Evolutionary conservation across 2,888 invertebrate genomes (phyloP).

Genomic region (Melanotus villosus): DNA sequence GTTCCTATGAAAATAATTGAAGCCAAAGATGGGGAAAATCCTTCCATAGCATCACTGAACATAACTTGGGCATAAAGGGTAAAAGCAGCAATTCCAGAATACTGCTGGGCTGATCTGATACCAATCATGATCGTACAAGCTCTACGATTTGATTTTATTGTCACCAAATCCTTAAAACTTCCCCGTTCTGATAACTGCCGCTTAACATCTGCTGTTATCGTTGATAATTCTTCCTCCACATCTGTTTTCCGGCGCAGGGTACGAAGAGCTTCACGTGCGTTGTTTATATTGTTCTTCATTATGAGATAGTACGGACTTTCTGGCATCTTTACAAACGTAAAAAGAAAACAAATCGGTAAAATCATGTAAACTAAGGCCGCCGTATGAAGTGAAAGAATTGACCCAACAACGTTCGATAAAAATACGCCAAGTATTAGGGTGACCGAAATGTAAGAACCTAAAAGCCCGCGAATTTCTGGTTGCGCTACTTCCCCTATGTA

Average conservation of each 20-base stretch:
- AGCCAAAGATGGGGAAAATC: slow-evolving; percentile 55
- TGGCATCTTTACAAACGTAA: slow-evolving; percentile 66
- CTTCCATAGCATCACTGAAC: slow-evolving; percentile 58
- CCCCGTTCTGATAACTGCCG: slow-evolving; percentile 59
- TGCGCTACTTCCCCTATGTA: slow-evolving; percentile 60
- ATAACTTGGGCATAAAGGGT: slow-evolving; percentile 57
- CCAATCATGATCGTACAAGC: slow-evolving; percentile 57
- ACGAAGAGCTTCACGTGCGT: slow-evolving; percentile 55
- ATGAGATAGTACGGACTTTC: slow-evolving; percentile 68
- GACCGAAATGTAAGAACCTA: slow-evolving; percentile 57
- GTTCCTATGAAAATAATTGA: slow-evolving; percentile 57
- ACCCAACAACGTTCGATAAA: slow-evolving; percentile 70
- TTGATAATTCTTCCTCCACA: slow-evolving; percentile 54
- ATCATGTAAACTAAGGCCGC: slow-evolving; percentile 72
- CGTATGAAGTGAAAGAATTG: slow-evolving; percentile 69
- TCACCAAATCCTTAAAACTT: slow-evolving; percentile 57
- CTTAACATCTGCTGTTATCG: slow-evolving; percentile 56
- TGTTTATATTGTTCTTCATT: slow-evolving; percentile 54
- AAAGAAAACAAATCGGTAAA: slow-evolving; percentile 72
- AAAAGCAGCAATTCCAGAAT: slow-evolving; percentile 57
- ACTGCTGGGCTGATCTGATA: slow-evolving; percentile 57
- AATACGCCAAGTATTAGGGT: slow-evolving; percentile 56
- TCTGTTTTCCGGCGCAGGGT: slow-evolving; percentile 48
- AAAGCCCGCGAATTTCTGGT: slow-evolving; percentile 58
- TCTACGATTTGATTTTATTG: slow-evolving; percentile 55